Evolutionary conservation across 2,113 vertebrate species (phyloP), one percentile per base, ranked within the genome.

Genomic region (Salvator merianae): DNA sequence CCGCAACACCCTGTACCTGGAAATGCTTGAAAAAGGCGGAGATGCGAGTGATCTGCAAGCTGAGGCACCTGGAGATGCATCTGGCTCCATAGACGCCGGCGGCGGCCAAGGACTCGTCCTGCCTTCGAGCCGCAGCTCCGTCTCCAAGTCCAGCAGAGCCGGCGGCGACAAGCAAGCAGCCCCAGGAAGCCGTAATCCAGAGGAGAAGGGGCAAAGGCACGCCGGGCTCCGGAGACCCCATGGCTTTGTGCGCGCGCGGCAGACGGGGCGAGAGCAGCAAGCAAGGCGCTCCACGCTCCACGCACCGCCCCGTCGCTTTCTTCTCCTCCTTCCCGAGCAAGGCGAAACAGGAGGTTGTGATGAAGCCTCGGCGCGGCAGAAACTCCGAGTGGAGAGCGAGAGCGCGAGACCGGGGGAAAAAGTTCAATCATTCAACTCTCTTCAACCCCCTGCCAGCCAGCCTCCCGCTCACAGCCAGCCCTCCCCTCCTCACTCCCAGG

Each of bases 41-140:
- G 95, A 99, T 97, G 95, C 98, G 98, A 81, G 98, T 99, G 96
- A 99, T 97, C 95, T 99, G 98, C 93, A 99, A 96, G 77, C 98
- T 98, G 84, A 99, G 97, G 94, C 98, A 99, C 91, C 98, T 96
- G 91, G 98, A 97, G 69, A 97, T 94, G 96, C 98, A 99, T 95
- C 98, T 96, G 72, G 98, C 98, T 91, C 97, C 95, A 91, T 95
- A 96, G 83, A 98, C 90, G 38, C 97, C 97, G 89, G 71, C 93
- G 28, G 96, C 90, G 88, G 97, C 95, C 94, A 97, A 96, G 80
- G 96, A 95, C 90, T 98, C 98, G 88, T 98, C 98, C 93, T 96
- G 96, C 91, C 95, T 96, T 92, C 96, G 96, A 66, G 93, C 91
- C 34, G 92, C 93, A 74, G 82, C 82, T 2, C 88, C 24, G 3